Conservation (phyloP, 2,797 vertebrate species). For the Peromyscus nudipes region DNA sequence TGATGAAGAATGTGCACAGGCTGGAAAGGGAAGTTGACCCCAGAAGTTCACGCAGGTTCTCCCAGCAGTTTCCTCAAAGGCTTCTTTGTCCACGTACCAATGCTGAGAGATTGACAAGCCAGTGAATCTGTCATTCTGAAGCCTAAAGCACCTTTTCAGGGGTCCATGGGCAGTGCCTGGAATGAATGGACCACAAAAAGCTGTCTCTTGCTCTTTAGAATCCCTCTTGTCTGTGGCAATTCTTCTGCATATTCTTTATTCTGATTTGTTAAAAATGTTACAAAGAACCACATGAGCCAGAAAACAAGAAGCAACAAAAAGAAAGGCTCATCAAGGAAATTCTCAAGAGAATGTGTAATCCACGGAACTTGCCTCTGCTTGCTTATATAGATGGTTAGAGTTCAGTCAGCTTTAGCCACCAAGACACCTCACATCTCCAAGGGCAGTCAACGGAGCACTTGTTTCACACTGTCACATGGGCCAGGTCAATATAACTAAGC, state of each 20-base stretch:
- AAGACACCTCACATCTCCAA: neutral
- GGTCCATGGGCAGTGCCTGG: neutral
- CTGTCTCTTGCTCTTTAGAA: neutral
- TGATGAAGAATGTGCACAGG: neutral
- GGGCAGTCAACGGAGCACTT: neutral
- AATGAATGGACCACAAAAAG: neutral
- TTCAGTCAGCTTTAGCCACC: neutral
- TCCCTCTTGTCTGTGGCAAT: neutral
- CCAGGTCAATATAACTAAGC: accelerated
- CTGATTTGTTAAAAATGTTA: neutral
- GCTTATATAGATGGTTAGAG: neutral
- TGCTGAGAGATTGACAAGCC: neutral
- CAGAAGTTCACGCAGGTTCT: neutral
- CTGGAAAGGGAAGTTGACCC: neutral
- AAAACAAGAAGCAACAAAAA: conserved; percentile 9
- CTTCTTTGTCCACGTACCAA: neutral
- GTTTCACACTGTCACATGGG: neutral
- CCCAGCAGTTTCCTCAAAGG: neutral
- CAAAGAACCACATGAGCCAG: neutral
- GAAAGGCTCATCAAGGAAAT: conserved; percentile 33
- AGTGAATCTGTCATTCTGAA: conserved; percentile 23
- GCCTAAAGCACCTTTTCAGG: neutral
- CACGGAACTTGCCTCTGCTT: neutral
- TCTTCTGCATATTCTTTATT: neutral
- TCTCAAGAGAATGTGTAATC: conserved; percentile 42